Base-by-base conservation (phyloP, 2,113 vertebrate genomes). In the Poeciliopsis turrubarensis region DNA sequence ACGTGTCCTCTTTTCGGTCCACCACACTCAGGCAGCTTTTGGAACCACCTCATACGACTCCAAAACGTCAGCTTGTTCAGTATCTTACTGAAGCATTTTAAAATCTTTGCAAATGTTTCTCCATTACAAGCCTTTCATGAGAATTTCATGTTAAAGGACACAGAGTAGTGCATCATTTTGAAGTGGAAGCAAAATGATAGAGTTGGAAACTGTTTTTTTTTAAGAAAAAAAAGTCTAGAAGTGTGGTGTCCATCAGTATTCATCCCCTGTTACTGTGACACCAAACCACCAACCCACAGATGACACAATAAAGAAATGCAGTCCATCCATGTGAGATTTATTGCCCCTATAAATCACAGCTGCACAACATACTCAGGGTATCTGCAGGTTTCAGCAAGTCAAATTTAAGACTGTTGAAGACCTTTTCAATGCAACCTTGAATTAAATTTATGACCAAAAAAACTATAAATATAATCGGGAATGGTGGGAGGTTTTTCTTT, bases 1-100 rank as follows among this genome's bases (percentile, higher is more conserved):
- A 79, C 34, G 54, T 9, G 44, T 72, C 31, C 65, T n/a, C 31
- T 60, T 72, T 73, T 22, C 47, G 29, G 62, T 66, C 4, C 1
- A 72, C 29, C 14, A 10, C 25, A n/a, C 68, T 25, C 6, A 27
- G 7, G 73, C 61, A 65, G 26, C 73, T 80, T 77, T 32, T 37
- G 57, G 34, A 77, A 34, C 70, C 12, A 9, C 32, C 34, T 78
- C 30, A 39, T 75, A 31, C 15, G 12, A 29, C 51, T 57, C 25
- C 25, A 27, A 68, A 30, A 47, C 7, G 7, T n/a, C 51, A 57
- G 8, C 25, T 57, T 41, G 47, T 9, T 22, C 47, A 25, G 47
- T 19, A 22, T 54, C 9, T n/a, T 57, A 57, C 22, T 57, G 25
- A n/a, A 57, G 22, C 2, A 25, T 57, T 25, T 25, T 10, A n/a